Evolutionary conservation across 1,140 invertebrate species (phyloP), one percentile per base, ranked within the genome.

Genomic region (Drosophila sp.): DNA sequence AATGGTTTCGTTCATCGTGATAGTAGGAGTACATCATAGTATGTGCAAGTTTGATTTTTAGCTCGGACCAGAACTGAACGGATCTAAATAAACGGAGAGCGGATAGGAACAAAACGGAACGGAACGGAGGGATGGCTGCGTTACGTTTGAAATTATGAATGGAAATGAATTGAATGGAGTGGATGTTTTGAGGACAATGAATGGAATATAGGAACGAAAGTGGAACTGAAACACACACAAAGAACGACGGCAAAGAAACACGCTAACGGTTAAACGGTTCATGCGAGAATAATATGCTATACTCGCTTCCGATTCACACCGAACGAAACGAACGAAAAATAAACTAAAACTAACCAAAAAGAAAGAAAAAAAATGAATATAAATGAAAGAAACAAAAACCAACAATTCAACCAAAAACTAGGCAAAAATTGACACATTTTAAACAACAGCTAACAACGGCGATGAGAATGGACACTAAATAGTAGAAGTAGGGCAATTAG

Each of bases 381-480:
- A 73, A 74, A 41, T 57, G 32, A 11, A 64, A 55, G 29, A 72
- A 47, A 40, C 32, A 72, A 62, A 70, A 32, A 27, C 33, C 38
- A 58, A 41, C 44, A 50, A 27, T 17, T 25, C 30, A 50, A 66
- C 25, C 23, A 55, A 63, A 67, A 38, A 55, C 57, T 65, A 66
- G 57, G 27, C 50, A 58, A 50, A 75, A 33, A 75, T 40, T 44
- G 25, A 54, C 33, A 64, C 69, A 76, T 60, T 33, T 76, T 76
- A 38, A 47, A 60, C 50, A 70, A 68, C 71, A 75, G 70, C 72
- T 60, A 76, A 76, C 73, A 69, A 76, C 56, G 56, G 56, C 56
- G 56, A 58, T 58, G 56, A 58, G 32, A 50, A 50, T 50, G 44
- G 44, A 50, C 44, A 50, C 44, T 50, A 50, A 50, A 50, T 50